Percentiles rank a stretch among this genome's conserved stretches.
These are phyloP conservation scores for Drosophila yooni DNA, from an alignment of 2,888 invertebrate species.

Conservation along the genomic window DNA sequence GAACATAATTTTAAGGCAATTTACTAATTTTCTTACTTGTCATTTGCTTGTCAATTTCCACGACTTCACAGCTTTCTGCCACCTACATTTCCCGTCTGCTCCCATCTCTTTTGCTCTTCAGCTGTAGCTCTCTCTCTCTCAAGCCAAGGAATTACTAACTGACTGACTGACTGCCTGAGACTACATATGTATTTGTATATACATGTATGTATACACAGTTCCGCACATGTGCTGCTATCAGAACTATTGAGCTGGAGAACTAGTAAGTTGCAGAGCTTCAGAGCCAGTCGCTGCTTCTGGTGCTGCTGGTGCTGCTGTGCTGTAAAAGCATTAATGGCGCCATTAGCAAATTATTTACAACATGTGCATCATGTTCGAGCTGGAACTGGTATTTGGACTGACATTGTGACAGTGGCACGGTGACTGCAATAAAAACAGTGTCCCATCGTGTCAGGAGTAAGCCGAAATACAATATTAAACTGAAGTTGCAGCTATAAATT, in stretches of 20 bases:
- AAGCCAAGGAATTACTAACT: conserved; percentile 13
- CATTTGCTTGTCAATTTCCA: conserved; percentile 30
- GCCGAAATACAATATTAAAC: background rate
- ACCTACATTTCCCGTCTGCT: background rate
- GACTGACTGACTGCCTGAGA: conserved; percentile 5
- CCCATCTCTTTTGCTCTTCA: background rate
- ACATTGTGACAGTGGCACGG: conserved; percentile 9
- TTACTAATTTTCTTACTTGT: conserved; percentile 53
- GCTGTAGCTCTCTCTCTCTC: background rate
- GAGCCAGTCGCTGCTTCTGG: background rate
- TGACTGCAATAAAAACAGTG: conserved; percentile 1
- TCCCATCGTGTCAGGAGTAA: conserved; percentile 12
- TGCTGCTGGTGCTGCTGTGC: conserved; percentile 1
- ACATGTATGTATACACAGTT: background rate
- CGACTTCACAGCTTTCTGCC: background rate
- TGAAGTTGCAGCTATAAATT: background rate
- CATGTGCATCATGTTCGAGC: conserved; percentile 62
- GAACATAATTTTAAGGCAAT: conserved; percentile 63
- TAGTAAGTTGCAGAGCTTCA: background rate
- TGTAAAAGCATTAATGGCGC: conserved; percentile 50
- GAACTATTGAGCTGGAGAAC: conserved; percentile 11
- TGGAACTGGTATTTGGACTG: conserved; percentile 24
- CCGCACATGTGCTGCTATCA: background rate
- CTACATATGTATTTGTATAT: background rate
- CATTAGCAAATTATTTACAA: conserved; percentile 78